Conservation (phyloP, 2,888 invertebrate genomes). For the Masnerella sp. region DNA sequence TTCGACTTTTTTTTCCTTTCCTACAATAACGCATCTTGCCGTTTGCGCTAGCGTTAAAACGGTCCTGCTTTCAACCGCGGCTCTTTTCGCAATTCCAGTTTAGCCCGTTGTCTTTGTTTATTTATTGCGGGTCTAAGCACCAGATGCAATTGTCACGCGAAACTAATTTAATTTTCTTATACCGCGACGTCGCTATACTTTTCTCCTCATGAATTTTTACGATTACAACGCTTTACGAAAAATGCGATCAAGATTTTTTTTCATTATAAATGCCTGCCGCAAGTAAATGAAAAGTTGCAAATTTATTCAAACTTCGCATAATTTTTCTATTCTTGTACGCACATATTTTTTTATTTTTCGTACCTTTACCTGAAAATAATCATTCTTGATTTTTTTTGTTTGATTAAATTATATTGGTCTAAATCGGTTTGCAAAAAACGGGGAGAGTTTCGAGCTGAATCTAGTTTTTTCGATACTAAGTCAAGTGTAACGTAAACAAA, state of each 20-base stretch:
- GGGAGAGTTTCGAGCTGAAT: too few species aligned
- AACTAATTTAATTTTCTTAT: constrained; percentile 49
- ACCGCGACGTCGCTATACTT: constrained; percentile 24
- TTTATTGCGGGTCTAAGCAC: constrained; percentile 49
- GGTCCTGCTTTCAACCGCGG: constrained; percentile 27
- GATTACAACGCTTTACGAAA: constrained; percentile 23
- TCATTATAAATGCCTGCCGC: not conserved
- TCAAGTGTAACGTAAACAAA: constrained; percentile 19
- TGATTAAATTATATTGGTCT: too few species aligned
- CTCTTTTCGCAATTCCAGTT: constrained; percentile 36
- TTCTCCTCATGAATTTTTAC: constrained; percentile 35
- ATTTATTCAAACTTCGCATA: constrained; percentile 5
- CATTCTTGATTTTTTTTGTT: too few species aligned
- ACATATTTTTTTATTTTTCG: too few species aligned
- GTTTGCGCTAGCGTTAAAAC: constrained; percentile 24
- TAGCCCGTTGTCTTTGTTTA: constrained; percentile 45
- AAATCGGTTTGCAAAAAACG: too few species aligned
- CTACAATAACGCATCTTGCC: constrained; percentile 58
- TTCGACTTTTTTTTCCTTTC: constrained; percentile 52
- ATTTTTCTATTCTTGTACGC: too few species aligned
- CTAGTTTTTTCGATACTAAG: not conserved
- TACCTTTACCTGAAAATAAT: too few species aligned
- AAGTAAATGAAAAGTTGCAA: constrained; percentile 1
- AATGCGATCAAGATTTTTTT: constrained; percentile 15
- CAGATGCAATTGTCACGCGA: constrained; percentile 56